phyloP scores from a whole-genome alignment of 2,113 vertebrate genomes.

The Semicossyphus pulcher region DNA sequence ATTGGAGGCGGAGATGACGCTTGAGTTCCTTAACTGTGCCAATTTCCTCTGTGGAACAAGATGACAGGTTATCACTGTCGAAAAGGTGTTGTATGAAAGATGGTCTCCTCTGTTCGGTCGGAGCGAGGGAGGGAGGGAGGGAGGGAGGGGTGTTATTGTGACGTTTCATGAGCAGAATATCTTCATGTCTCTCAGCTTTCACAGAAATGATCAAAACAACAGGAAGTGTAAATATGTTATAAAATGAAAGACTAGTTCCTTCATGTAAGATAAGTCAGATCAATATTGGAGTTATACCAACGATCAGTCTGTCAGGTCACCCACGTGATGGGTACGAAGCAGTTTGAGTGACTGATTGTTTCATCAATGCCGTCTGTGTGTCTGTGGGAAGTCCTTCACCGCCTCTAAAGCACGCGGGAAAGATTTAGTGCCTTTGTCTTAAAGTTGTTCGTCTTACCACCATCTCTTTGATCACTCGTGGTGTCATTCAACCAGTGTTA shows the following conservation, averaged over 20 bases:
- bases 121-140: not conserved
- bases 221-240: not conserved
- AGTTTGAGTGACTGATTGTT: not conserved
- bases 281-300: too few relatives aligned
- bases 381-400: not conserved
- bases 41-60: constrained; percentile 7
- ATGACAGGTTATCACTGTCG: constrained; percentile 11
- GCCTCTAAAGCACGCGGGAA: not conserved
- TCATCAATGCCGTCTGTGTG: not conserved
- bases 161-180: not conserved
- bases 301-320: not conserved
- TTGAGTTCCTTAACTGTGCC: constrained; percentile 31
- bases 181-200: not conserved
- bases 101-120: not conserved
- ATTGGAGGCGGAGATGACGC: constrained; percentile 20
- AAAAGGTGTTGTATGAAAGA: not conserved
- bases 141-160: not conserved
- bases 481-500: not conserved
- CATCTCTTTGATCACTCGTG: not conserved
- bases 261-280: too few relatives aligned
- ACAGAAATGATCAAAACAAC: not conserved
- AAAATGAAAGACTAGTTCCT: too few relatives aligned
- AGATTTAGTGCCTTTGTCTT: not conserved
- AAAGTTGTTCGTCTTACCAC: not conserved
- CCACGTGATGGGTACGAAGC: not conserved